Conservation (phyloP, 2,113 vertebrate genomes). For the Rhea americana region DNA sequence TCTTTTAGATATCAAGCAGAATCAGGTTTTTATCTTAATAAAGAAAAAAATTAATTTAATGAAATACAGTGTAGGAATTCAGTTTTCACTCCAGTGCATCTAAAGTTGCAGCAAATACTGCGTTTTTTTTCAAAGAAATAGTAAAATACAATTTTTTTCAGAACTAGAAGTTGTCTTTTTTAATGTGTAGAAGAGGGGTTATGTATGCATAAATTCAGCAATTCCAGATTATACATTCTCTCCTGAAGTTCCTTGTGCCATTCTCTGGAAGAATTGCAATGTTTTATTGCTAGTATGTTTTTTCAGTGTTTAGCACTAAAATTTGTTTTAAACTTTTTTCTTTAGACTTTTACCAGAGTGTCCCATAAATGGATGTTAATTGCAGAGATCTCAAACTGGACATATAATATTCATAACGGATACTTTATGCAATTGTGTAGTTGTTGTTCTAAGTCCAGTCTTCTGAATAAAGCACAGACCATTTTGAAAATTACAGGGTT, state of each 20-base stretch:
- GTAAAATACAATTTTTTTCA: background rate
- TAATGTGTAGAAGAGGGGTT: background rate
- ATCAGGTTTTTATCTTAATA: background rate
- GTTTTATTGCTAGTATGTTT: background rate
- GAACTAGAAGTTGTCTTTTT: background rate
- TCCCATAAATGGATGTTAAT: background rate
- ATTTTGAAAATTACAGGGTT: too few relatives aligned
- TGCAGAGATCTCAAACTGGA: background rate
- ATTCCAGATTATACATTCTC: background rate
- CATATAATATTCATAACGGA: background rate
- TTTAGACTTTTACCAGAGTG: background rate
- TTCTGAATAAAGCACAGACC: background rate
- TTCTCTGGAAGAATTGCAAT: background rate
- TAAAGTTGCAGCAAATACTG: background rate
- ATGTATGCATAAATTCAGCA: background rate
- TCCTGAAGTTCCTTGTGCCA: background rate
- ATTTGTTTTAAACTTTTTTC: background rate
- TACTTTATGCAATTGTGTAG: background rate
- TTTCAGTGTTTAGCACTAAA: background rate
- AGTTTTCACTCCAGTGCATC: accelerated
- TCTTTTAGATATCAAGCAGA: background rate
- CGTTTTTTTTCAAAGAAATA: background rate
- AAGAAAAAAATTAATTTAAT: background rate
- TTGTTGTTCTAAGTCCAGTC: background rate
- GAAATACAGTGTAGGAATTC: background rate